A percentile compares a stretch with the other conserved stretches of the same genome.
Evolutionary conservation across 1,140 invertebrate genomes (phyloP).

Genomic region (Thaumatotibia leucotreta): DNA sequence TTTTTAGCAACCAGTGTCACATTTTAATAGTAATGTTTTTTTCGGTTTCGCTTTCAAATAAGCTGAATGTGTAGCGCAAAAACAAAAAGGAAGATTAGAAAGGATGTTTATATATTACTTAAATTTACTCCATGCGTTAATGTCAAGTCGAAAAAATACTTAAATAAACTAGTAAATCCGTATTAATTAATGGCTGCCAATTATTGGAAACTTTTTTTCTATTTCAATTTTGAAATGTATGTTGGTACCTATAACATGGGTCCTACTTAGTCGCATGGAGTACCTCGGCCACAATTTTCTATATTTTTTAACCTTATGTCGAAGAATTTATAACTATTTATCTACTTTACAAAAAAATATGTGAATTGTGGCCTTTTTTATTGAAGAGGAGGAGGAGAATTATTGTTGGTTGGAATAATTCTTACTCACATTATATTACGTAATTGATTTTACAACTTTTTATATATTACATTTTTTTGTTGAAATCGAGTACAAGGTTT

Average conservation of each 20-base stretch:
- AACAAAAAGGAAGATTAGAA: background rate
- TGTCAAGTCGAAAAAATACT: background rate
- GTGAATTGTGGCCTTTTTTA: background rate
- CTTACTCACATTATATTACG: constrained; percentile 26
- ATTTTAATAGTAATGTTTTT: background rate
- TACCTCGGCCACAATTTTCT: background rate
- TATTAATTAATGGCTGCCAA: too few species aligned
- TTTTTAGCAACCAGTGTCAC: background rate
- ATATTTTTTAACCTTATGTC: background rate
- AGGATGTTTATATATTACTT: background rate
- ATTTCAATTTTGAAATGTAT: too few species aligned
- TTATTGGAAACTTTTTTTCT: too few species aligned
- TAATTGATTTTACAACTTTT: background rate
- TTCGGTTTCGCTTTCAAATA: background rate
- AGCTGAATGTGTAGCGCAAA: background rate
- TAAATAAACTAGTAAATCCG: background rate
- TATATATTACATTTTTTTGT: background rate
- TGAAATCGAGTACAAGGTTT: too few species aligned
- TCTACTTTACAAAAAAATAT: background rate
- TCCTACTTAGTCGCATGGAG: background rate
- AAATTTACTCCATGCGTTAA: background rate
- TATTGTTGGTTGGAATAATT: constrained; percentile 30
- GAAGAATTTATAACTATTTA: background rate
- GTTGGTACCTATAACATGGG: too few species aligned
- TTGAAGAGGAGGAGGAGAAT: background rate